Evolutionary conservation across 2,113 vertebrate genomes (phyloP).

Genomic region (Diadophis punctatus): DNA sequence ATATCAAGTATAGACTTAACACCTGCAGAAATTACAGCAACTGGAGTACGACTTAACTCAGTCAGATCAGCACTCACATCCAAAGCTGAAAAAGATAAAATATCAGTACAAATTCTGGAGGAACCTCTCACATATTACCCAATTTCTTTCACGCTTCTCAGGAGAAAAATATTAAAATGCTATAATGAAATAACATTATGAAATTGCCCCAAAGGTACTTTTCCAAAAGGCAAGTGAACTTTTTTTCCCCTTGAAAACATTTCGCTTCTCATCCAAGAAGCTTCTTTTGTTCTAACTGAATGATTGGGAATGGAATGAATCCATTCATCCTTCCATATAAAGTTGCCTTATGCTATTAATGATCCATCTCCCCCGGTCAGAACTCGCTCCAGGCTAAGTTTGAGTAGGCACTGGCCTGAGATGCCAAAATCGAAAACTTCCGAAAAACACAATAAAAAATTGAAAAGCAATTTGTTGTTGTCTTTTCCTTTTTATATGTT

Average conservation of each 20-base stretch:
- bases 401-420: background rate
- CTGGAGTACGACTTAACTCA: constrained; percentile 83
- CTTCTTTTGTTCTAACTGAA: background rate
- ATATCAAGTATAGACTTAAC: constrained; percentile 90
- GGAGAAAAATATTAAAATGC: background rate
- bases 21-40: constrained; percentile 85
- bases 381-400: background rate
- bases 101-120: background rate
- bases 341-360: background rate
- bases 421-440: background rate
- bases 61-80: constrained; percentile 89
- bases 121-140: background rate
- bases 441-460: background rate
- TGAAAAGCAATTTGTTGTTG: too few species aligned
- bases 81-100: constrained; percentile 68
- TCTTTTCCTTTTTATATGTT: too few species aligned
- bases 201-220: background rate
- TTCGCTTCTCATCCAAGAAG: background rate
- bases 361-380: background rate
- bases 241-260: background rate
- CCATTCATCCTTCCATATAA: background rate
- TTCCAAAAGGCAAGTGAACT: background rate
- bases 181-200: background rate
- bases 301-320: background rate
- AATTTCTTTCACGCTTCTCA: background rate